These are phyloP conservation scores for Marmota flaviventris DNA, from an alignment of 2,113 vertebrate genomes.

Conservation along the genomic window DNA sequence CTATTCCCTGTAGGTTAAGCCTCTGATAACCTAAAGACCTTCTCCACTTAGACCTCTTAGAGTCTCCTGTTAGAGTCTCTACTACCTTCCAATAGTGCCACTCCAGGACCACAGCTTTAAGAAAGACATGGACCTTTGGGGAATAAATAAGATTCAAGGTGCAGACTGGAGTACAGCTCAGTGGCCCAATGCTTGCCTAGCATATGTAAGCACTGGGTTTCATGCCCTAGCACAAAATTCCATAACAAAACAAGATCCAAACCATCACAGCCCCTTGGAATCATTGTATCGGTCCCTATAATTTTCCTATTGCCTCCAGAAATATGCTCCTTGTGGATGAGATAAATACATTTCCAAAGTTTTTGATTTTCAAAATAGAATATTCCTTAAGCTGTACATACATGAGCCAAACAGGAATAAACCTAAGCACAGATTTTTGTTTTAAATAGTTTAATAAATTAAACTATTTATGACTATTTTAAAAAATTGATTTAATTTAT, in stretches of 20 bases:
- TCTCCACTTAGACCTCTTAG: not conserved
- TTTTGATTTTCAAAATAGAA: not conserved
- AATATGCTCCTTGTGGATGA: not conserved
- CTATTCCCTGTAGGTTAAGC: not conserved
- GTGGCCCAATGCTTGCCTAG: rapidly evolving
- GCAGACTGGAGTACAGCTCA: rapidly evolving
- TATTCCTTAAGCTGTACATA: not conserved
- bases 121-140: too few relatives aligned
- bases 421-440: not conserved
- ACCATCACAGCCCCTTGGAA: not conserved
- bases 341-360: not conserved
- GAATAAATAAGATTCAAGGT: not conserved
- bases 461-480: not conserved
- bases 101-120: too few relatives aligned
- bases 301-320: not conserved
- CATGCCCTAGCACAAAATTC: not conserved
- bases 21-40: not conserved
- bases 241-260: not conserved
- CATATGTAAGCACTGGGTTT: not conserved
- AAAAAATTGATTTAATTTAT: not conserved
- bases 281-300: not conserved
- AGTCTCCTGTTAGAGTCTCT: not conserved
- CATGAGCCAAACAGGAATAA: not conserved
- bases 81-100: not conserved
- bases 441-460: not conserved